A percentile compares a stretch with the other conserved stretches of the same genome.
Conservation (phyloP, 1,140 invertebrate species). For the Steinernema khuongi region DNA sequence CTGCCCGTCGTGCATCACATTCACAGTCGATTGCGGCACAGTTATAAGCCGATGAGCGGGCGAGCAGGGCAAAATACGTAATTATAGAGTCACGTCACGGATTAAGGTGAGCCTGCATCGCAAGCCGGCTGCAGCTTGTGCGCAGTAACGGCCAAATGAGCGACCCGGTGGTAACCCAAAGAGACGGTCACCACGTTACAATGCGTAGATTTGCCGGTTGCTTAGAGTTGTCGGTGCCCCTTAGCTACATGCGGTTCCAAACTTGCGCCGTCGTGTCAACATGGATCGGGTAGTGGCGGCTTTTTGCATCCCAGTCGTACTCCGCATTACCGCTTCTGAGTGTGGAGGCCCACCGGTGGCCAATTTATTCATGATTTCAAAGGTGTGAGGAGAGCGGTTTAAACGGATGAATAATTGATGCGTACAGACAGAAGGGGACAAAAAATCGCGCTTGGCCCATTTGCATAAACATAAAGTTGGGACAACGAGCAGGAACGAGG, state of each 20-base stretch:
- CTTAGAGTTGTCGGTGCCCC: slow-evolving; percentile 5
- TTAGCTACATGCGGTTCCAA: background rate
- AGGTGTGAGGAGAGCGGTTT: background rate
- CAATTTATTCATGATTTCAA: background rate
- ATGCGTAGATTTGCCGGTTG: background rate
- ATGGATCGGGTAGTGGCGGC: background rate
- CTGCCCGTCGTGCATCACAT: background rate
- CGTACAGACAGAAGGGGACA: background rate
- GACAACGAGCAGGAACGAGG: background rate
- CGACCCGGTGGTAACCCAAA: background rate
- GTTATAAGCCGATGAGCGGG: slow-evolving; percentile 10
- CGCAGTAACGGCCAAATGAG: background rate
- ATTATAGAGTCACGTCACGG: slow-evolving; percentile 9
- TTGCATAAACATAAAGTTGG: background rate
- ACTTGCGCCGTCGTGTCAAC: too few species aligned
- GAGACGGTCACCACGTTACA: slow-evolving; percentile 8
- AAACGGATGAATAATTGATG: background rate
- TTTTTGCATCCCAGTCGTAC: background rate
- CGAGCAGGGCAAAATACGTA: background rate
- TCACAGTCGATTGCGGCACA: slow-evolving; percentile 9
- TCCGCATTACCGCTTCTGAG: background rate
- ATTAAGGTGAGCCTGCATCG: slow-evolving; percentile 1
- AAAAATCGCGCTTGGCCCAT: background rate
- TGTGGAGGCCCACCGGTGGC: background rate
- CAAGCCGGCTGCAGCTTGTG: background rate